phyloP scores from a whole-genome alignment of 2,113 vertebrate genomes.

The Cyprinodon brontotheroides region DNA sequence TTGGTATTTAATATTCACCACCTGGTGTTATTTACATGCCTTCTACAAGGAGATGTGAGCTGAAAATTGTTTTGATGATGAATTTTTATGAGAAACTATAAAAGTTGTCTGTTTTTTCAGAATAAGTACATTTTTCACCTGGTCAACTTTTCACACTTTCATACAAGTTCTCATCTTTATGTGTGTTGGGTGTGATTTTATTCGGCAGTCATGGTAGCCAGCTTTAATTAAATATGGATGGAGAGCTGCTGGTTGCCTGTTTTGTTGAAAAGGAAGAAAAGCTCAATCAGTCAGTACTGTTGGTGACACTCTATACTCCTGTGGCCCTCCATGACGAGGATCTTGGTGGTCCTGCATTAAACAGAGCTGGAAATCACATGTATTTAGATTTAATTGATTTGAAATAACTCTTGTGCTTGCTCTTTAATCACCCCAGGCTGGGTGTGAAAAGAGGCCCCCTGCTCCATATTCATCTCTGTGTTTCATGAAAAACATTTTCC shows the following conservation, averaged over 20 bases:
- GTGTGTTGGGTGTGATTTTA: slow-evolving; percentile 70
- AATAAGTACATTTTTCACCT: not conserved
- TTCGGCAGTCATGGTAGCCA: slow-evolving; percentile 68
- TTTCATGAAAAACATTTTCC: slow-evolving; percentile 97
- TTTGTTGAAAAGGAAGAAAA: slow-evolving; percentile 68
- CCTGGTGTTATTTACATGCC: slow-evolving; percentile 79
- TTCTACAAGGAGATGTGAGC: slow-evolving; percentile 60
- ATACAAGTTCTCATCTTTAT: slow-evolving; percentile 31
- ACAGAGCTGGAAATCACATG: slow-evolving; percentile 89
- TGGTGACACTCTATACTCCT: slow-evolving; percentile 72
- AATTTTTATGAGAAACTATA: slow-evolving; percentile 32
- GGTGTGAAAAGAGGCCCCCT: slow-evolving; percentile 86
- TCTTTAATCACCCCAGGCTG: slow-evolving; percentile 93
- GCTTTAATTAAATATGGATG: slow-evolving; percentile 83
- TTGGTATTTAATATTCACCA: slow-evolving; percentile 79
- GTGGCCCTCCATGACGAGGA: slow-evolving; percentile 81
- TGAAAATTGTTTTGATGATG: slow-evolving; percentile 29
- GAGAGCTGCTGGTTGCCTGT: slow-evolving; percentile 80
- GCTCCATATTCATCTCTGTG: slow-evolving; percentile 48
- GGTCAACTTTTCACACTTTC: not conserved
- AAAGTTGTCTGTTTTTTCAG: not conserved
- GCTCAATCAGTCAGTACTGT: slow-evolving; percentile 79
- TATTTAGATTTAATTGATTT: slow-evolving; percentile 95
- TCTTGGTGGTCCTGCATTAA: slow-evolving; percentile 83
- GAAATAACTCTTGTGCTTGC: slow-evolving; percentile 89